Percentiles rank a stretch among this genome's conserved stretches.
phyloP scores from a whole-genome alignment of 53 echinoderm and acorn worm genomes.

The Zoroaster sp. region DNA sequence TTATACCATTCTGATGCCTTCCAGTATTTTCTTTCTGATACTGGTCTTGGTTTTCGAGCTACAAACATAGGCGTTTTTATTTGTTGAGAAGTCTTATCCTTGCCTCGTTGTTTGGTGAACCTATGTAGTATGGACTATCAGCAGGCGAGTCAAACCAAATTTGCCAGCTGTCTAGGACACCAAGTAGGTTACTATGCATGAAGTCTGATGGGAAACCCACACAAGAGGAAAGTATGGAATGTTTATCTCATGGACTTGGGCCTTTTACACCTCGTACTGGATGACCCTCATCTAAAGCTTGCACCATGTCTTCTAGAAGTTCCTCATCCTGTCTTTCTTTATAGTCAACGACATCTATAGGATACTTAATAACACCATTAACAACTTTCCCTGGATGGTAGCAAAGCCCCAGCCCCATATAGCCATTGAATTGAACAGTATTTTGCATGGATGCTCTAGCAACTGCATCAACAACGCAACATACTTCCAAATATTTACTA shows the following conservation, averaged over 20 bases:
- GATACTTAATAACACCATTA: conserved; percentile 51
- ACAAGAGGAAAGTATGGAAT: conserved; percentile 50
- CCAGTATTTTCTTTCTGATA: conserved; percentile 53
- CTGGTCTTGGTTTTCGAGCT: conserved; percentile 14
- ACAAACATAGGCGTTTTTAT: conserved; percentile 2
- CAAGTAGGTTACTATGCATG: conserved; percentile 55
- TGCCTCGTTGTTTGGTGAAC: conserved; percentile 16
- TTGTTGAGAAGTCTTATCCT: not conserved
- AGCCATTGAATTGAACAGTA: conserved; percentile 59
- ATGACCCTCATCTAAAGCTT: conserved; percentile 30
- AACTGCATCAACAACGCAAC: conserved; percentile 64
- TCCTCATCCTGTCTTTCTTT: conserved; percentile 54
- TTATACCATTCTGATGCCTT: conserved; percentile 59
- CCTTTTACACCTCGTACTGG: conserved; percentile 60
- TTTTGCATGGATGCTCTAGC: conserved; percentile 61
- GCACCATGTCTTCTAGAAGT: conserved; percentile 48
- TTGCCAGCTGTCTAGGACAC: conserved; percentile 48
- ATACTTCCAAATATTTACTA: conserved; percentile 51
- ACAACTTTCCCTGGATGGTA: conserved; percentile 57
- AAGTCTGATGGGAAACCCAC: conserved; percentile 67
- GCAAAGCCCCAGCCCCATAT: conserved; percentile 40
- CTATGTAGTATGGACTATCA: conserved; percentile 17
- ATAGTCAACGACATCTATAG: conserved; percentile 58
- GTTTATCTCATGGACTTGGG: conserved; percentile 50
- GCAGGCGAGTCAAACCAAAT: conserved; percentile 45